Base-by-base conservation (phyloP, 2,113 vertebrate genomes). In the Catharus bicknelli region DNA sequence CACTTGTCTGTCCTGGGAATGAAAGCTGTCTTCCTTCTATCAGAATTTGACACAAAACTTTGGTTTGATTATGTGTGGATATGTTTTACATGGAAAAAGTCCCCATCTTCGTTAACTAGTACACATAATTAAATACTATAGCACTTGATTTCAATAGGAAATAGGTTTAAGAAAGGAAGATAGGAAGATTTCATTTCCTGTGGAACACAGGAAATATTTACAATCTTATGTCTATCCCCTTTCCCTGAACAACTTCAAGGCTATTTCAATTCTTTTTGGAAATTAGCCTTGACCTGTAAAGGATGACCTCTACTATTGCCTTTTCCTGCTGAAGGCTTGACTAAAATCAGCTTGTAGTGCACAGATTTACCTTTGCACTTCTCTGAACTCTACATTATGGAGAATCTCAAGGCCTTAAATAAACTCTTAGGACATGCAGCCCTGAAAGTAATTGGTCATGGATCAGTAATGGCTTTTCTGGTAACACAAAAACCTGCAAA, bases 131-230 rank as follows among this genome's bases (percentile, higher is more conserved):
- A 96, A 89, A 85, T 81, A 62, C 13, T 74, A 51, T 55, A 92
- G 75, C 4, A 3, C 55, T 86, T 91, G 68, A 90, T 93, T 96
- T 97, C 26, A 7, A 62, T 77, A 92, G 83, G 95, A 96, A 97
- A 87, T 94, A 90, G 80, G 57, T 85, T 79, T 88, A 94, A 94
- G 86, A 94, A 95, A 92, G 68, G 64, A 83, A 86, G 70, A 95
- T 82, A 87, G 92, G 91, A 96, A 95, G 86, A 90, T 90, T 77
- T 96, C n/a, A 87, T 96, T 97, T 97, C 92, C 95, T 92, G 4
- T 42, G 40, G 80, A 94, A 86, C 94, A 94, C 88, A 93, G 92
- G 93, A 98, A 97, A 77, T 76, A 88, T 78, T 94, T 68, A 70
- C 64, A 87, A 86, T 92, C 87, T 93, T 97, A 76, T 93, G 48